Evolutionary conservation across 2,113 vertebrate species (phyloP), one percentile per base, ranked within the genome.

Genomic region (Rhabdomys dilectus): DNA sequence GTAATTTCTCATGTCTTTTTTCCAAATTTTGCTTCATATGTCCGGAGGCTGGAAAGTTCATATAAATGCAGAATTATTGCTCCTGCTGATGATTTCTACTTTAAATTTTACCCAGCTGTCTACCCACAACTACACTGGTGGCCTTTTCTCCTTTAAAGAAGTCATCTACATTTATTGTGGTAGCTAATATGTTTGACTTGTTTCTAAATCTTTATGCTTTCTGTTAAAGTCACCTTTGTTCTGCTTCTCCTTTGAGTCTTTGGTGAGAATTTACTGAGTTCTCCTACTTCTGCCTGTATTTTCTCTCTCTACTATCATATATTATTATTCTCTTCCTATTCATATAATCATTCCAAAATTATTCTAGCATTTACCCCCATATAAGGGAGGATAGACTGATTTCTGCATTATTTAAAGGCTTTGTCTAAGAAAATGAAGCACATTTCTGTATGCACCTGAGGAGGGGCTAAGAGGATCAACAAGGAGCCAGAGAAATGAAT

Each of bases 61-160:
- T n/a, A 29, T 62, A 88, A 95, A 80, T 81, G 91, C 51, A 89
- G 42, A 95, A 21, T 85, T 91, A 89, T 4, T 53, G 34, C 9
- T 91, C 39, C 82, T 53, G 48, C 84, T 87, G 73, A 70, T 60
- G 82, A 76, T 68, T 94, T 75, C 48, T 86, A 17, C 72, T 73
- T 73, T 91, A 89, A 93, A 88, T 36, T 56, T 93, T 86, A 92
- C 34, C 26, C 88, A 45, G 75, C 70, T 85, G 48, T 51, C 8
- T 11, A n/a, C 16, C 22, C 22, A 75, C 2, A 96, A 84, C 34
- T 95, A 88, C 6, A 60, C 7, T 39, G 51, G 16, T n/a, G 24
- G 29, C 39, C n/a, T n/a, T 39, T 29, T 53, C 45, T 72, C 16
- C n/a, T 62, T 62, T 76, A 36, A 17, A 34, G 34, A 58, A 42